Conservation (phyloP, 2,888 invertebrate species). For the Eupelmus urozonus region DNA sequence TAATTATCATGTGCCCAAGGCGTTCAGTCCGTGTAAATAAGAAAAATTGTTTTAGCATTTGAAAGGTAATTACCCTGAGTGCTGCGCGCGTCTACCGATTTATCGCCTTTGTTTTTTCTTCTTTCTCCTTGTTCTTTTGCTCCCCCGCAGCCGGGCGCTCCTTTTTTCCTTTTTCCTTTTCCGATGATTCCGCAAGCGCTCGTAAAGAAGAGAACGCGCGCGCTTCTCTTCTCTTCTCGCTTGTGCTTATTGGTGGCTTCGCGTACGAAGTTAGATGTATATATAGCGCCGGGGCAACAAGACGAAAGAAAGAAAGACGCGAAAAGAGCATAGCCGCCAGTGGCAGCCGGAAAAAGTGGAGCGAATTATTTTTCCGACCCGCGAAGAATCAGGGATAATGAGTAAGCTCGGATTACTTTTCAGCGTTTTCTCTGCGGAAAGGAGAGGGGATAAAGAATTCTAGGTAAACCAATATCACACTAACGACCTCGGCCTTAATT, state of each 20-base stretch:
- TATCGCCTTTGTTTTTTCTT: conserved; percentile 49
- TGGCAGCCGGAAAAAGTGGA: not conserved
- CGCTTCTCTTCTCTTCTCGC: conserved; percentile 5
- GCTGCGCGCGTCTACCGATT: conserved; percentile 47
- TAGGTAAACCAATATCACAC: conserved; percentile 3
- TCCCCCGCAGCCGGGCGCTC: too few species aligned
- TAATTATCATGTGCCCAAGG: conserved; percentile 43
- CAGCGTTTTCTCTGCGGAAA: not conserved
- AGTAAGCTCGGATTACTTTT: conserved; percentile 39
- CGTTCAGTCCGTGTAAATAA: conserved; percentile 28
- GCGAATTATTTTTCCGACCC: conserved; percentile 38
- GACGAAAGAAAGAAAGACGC: not conserved
- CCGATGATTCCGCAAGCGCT: conserved; percentile 45
- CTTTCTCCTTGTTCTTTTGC: conserved; percentile 18
- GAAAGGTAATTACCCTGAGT: conserved; percentile 48
- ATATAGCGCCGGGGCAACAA: not conserved
- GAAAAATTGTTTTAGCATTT: conserved; percentile 43
- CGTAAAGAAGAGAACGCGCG: conserved; percentile 37
- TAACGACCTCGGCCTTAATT: not conserved
- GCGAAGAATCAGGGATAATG: conserved; percentile 33
- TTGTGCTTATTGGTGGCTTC: conserved; percentile 29
- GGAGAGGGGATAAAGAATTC: conserved; percentile 2
- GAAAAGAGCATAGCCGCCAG: not conserved
- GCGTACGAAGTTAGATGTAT: not conserved
- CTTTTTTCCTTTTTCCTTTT: conserved; percentile 52